These are phyloP conservation scores for Epinephelus cyanopodus DNA, from an alignment of 2,113 vertebrate genomes.

Conservation along the genomic window DNA sequence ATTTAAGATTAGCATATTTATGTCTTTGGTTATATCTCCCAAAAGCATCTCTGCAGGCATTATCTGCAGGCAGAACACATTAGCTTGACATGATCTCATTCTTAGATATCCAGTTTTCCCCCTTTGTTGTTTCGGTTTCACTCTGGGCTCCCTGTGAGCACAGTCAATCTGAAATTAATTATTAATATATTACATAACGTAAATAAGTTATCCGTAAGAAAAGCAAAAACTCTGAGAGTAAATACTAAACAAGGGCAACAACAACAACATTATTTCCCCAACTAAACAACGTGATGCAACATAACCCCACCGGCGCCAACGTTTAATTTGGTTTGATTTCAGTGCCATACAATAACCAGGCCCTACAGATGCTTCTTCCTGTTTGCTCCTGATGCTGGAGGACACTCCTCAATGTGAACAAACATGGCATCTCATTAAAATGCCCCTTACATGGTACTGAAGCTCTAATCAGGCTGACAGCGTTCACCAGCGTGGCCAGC, in stretches of 20 bases:
- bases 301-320: background rate
- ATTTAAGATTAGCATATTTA: slow-evolving; percentile 5
- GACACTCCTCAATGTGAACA: slow-evolving; percentile 47
- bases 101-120: background rate
- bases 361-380: slow-evolving; percentile 38
- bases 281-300: slow-evolving; percentile 8
- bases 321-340: slow-evolving; percentile 40
- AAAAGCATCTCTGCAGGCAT: background rate
- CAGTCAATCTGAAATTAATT: slow-evolving; percentile 24
- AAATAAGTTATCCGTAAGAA: slow-evolving; percentile 1
- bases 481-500: slow-evolving; percentile 33
- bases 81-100: slow-evolving; percentile 13
- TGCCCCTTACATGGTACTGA: slow-evolving; percentile 15
- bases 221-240: background rate
- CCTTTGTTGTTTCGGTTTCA: background rate
- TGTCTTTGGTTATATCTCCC: slow-evolving; percentile 1
- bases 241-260: background rate
- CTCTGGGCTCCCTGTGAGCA: background rate
- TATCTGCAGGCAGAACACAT: slow-evolving; percentile 11
- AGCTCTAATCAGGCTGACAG: slow-evolving; percentile 56
- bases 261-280: background rate
- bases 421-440: slow-evolving; percentile 67
- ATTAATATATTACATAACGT: slow-evolving; percentile 50
- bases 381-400: slow-evolving; percentile 60
- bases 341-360: slow-evolving; percentile 34